Evolutionary conservation across 2,888 invertebrate genomes (phyloP), one percentile per base, ranked within the genome.

Genomic region (Cephus sareptanus): DNA sequence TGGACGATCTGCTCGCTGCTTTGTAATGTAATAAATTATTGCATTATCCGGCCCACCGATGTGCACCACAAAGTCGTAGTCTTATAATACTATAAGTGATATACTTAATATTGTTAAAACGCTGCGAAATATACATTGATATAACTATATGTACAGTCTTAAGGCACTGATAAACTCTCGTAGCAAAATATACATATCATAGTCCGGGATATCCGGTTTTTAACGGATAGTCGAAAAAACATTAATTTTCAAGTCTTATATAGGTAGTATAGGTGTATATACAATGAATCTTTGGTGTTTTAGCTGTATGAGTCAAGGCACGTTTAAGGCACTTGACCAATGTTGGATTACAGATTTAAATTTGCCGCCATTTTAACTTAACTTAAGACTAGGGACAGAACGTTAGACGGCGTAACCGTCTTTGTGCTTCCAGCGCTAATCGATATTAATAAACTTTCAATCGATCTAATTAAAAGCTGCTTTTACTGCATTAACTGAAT

Each of bases 21-120:
- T 23, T 23, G 9, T 33, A 71, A 71, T 71, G 71, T 69, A 87
- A 87, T 85, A 87, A 87, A 85, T 88, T 87, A 88, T 88, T 87
- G 87, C 87, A 85, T 84, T 77, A 79, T 84, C 85, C 88, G 86
- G 85, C 87, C 85, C 56, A 56, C 56, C 56, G 56, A 56, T 56
- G 56, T 56, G 56, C 56, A 56, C 56, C 56, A 56, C 56, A 56
- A 23, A 56, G 56, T 56, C 56, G 56, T 56, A 56, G 2, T 23
- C 56, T 56, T 56, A 56, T 56, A 56, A 56, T 56, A 56, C 56
- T 56, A 56, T 56, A 23, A 23, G 23, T 56, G 56, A 56, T 56
- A 56, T 56, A 23, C 9, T 15, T 56, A 56, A 56, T 56, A 23
- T 9, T 56, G 2, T 56, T 56, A 23, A 23, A 56, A 56, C 56